A percentile compares a stretch with the other conserved stretches of the same genome.
These are phyloP conservation scores for Apostichopus japonicus DNA, from an alignment of 35 echinoderm and acorn worm genomes.

Conservation along the genomic window DNA sequence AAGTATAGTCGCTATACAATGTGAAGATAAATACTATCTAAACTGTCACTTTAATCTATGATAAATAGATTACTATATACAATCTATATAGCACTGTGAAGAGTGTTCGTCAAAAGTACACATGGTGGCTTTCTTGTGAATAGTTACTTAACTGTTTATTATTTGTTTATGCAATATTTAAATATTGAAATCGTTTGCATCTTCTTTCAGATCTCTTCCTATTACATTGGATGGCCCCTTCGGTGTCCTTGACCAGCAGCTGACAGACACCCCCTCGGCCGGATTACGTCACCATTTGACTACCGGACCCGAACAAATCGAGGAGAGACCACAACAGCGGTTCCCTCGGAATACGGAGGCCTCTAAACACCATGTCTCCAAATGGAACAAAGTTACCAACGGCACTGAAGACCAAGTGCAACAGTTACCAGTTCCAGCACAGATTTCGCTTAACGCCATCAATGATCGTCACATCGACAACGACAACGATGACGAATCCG, in stretches of 20 bases:
- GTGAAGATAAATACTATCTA: no score
- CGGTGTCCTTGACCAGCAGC: background rate
- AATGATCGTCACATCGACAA: background rate
- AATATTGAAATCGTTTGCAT: background rate
- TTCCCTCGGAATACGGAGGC: conserved; percentile 9
- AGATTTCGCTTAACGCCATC: conserved; percentile 7
- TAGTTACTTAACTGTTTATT: no score
- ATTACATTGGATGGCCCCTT: background rate
- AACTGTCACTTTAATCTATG: no score
- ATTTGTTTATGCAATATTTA: no score
- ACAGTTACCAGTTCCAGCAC: conserved; percentile 31
- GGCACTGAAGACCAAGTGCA: background rate
- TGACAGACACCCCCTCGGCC: background rate
- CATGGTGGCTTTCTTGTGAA: no score
- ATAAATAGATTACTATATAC: no score
- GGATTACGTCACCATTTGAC: background rate
- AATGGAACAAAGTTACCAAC: background rate
- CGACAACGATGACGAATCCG: background rate
- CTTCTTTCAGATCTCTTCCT: background rate
- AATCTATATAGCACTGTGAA: no score
- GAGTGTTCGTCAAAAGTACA: no score
- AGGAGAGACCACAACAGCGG: conserved; percentile 18
- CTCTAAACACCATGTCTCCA: background rate
- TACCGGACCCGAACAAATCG: background rate
- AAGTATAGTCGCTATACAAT: no score